Conservation (phyloP, 2,113 vertebrate genomes). For the Prietella phreatophila region DNA sequence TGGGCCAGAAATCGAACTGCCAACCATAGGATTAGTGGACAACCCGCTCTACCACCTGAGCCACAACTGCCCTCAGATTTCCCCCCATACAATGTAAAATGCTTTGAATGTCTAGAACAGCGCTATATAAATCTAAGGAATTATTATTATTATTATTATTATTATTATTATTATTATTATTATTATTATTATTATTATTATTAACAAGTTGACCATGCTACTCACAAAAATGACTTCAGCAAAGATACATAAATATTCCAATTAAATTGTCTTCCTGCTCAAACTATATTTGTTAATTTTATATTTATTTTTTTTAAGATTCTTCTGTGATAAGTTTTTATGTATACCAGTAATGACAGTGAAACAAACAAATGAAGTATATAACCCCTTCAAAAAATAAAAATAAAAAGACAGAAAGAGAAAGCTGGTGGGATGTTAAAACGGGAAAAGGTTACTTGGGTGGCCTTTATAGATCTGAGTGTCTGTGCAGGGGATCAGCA, state of each 20-base stretch:
- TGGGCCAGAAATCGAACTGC: too few relatives aligned
- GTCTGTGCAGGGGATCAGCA: conserved; percentile 61
- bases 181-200: not conserved
- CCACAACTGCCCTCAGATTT: too few relatives aligned
- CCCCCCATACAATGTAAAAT: too few relatives aligned
- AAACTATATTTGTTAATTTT: conserved; percentile 15
- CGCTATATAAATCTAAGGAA: too few relatives aligned
- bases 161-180: too few relatives aligned
- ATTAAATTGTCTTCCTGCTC: conserved; percentile 6
- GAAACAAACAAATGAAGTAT: conserved; percentile 31
- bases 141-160: too few relatives aligned
- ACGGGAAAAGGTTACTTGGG: conserved; percentile 67
- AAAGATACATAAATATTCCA: conserved; percentile 17
- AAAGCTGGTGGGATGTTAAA: conserved; percentile 48
- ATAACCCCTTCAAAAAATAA: conserved; percentile 17
- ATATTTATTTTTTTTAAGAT: not conserved
- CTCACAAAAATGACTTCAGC: not conserved
- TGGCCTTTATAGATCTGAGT: conserved; percentile 71
- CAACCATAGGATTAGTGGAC: too few relatives aligned
- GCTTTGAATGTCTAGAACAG: too few relatives aligned
- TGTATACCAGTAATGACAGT: not conserved
- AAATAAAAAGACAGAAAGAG: conserved; percentile 18
- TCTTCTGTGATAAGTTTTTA: conserved; percentile 3
- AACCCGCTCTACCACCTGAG: too few relatives aligned
- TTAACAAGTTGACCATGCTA: conserved; percentile 24